A percentile compares a stretch with the other conserved stretches of the same genome.
Conservation (phyloP, 1,140 invertebrate species). For the Aleiodes sp. region DNA sequence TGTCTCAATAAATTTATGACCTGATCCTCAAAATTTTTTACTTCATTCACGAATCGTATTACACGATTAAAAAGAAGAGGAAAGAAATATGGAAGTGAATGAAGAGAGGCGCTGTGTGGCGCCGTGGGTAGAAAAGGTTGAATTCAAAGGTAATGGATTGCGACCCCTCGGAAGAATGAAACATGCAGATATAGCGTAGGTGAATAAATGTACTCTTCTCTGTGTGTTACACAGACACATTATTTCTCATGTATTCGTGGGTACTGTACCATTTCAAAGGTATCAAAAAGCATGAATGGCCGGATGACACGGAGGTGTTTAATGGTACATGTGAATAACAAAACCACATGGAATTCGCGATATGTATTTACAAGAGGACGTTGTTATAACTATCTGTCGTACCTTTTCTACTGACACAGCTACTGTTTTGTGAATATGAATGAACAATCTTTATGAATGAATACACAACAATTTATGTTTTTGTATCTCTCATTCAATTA, state of each 20-base stretch:
- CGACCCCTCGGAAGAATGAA: constrained; percentile 20
- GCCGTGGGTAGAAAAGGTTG: constrained; percentile 33
- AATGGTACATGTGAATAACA: constrained; percentile 22
- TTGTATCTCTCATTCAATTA: neutral
- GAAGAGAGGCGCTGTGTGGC: neutral
- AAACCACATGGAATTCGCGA: neutral
- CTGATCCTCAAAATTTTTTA: neutral
- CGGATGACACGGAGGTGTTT: constrained; percentile 36
- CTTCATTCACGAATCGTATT: neutral
- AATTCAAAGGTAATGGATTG: constrained; percentile 34
- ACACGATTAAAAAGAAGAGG: neutral
- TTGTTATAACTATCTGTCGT: constrained; percentile 10
- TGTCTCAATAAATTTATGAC: too few species aligned
- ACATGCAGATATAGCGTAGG: constrained; percentile 24
- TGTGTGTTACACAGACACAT: too few species aligned
- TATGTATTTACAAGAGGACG: neutral
- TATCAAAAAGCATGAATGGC: constrained; percentile 26
- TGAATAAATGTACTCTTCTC: constrained; percentile 26
- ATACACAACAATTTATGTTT: neutral
- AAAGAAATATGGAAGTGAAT: neutral
- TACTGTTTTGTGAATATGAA: constrained; percentile 23
- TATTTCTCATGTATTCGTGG: too few species aligned
- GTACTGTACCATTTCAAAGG: constrained; percentile 5
- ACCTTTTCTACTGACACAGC: constrained; percentile 23
- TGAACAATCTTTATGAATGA: constrained; percentile 32